Conservation (phyloP, 2,888 invertebrate species). For the Kuschelorhynchus macadamiae region DNA sequence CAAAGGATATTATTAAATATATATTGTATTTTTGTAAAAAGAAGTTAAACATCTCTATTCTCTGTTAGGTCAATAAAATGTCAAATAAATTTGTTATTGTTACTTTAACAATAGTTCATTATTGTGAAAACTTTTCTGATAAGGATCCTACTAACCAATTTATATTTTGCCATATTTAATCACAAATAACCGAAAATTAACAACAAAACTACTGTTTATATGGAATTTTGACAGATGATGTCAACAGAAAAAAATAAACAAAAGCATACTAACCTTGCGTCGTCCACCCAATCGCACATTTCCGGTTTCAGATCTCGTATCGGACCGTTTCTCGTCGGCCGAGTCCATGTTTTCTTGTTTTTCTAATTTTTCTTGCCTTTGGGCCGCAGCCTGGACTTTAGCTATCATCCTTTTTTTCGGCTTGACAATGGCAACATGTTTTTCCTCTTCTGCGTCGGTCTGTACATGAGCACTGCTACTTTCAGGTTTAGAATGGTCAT, state of each 20-base stretch:
- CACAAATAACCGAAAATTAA: too few species aligned
- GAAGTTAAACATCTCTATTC: too few species aligned
- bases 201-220: too few species aligned
- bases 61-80: too few species aligned
- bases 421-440: slow-evolving; percentile 37
- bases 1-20: too few species aligned
- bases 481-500: background rate
- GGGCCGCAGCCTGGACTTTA: slow-evolving; percentile 56
- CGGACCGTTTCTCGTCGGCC: slow-evolving; percentile 56
- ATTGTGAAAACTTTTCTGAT: too few species aligned
- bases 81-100: too few species aligned
- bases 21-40: too few species aligned
- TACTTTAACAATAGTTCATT: too few species aligned
- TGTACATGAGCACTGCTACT: slow-evolving; percentile 22
- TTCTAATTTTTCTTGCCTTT: slow-evolving; percentile 44
- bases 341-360: slow-evolving; percentile 37
- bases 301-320: slow-evolving; percentile 54
- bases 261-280: slow-evolving; percentile 69
- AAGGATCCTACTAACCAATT: too few species aligned
- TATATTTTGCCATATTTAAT: too few species aligned
- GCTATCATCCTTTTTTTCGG: slow-evolving; percentile 51
- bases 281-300: slow-evolving; percentile 73
- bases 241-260: slow-evolving; percentile 20
- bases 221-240: too few species aligned
- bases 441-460: slow-evolving; percentile 24